These are phyloP conservation scores for Saxidomus purpurata DNA, from an alignment of 1,140 invertebrate genomes.

Conservation along the genomic window DNA sequence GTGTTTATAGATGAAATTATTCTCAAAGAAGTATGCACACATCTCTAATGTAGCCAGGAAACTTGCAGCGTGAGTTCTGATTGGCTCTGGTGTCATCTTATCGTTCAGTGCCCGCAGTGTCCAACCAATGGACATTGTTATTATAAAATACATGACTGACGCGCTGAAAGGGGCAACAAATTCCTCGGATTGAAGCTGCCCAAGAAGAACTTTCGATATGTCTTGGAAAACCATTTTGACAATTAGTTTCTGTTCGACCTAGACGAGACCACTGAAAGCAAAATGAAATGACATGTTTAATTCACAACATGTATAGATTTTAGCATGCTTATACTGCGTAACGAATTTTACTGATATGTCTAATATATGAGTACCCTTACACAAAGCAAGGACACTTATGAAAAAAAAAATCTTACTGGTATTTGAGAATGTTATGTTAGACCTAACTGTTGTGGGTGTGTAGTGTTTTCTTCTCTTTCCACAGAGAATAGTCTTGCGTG, in stretches of 20 bases:
- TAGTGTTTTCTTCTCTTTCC: too few species aligned
- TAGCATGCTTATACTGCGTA: too few species aligned
- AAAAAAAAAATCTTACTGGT: too few species aligned
- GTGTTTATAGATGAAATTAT: conserved; percentile 83
- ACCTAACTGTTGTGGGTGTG: too few species aligned
- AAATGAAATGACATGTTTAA: too few species aligned
- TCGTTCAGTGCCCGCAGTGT: conserved; percentile 74
- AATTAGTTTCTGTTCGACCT: background rate
- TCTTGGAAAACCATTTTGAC: conserved; percentile 54
- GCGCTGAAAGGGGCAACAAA: conserved; percentile 79
- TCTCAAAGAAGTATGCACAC: conserved; percentile 84
- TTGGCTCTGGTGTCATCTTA: conserved; percentile 66
- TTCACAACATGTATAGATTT: too few species aligned
- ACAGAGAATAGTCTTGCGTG: too few species aligned
- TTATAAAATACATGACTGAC: conserved; percentile 80
- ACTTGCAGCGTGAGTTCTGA: conserved; percentile 72
- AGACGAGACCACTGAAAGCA: too few species aligned
- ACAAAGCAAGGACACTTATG: too few species aligned
- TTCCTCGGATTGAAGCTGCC: conserved; percentile 69
- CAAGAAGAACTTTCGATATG: conserved; percentile 45
- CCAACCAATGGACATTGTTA: conserved; percentile 75
- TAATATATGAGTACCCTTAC: too few species aligned
- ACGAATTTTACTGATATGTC: too few species aligned
- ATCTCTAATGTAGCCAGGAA: conserved; percentile 82
- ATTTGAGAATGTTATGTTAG: too few species aligned